Base-by-base conservation (phyloP, 1,140 invertebrate genomes). In the Acromyrmex charruanus region DNA sequence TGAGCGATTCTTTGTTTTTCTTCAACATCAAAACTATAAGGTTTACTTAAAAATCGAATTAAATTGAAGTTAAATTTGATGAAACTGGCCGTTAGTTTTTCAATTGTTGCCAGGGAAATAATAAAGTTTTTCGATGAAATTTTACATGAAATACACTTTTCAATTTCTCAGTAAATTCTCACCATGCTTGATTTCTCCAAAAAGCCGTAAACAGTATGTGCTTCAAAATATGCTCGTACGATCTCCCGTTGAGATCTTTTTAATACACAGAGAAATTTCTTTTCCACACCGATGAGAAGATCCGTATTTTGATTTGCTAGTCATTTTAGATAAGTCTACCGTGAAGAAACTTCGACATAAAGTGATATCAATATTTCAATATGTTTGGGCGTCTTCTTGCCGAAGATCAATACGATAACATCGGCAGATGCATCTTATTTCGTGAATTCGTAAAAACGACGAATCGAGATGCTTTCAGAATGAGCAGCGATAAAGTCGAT, bases 311-410 rank as follows among this genome's bases (percentile, higher is more conserved):
- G 59, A 65, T 66, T 68, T 59, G 35, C 44, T 18, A 68, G 44
- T 80, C 44, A 51, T 35, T 53, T 68, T 75, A 79, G 16, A 3
- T 44, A 53, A 66, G 61, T 66, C 44, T 35, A 16, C 28, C n/a
- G 44, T 39, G n/a, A 58, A 28, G 51, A 84, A 49, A 35, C 18
- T 35, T 14, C 31, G 51, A 81, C 66, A 44, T 72, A 81, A 49
- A 58, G 21, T n/a, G 51, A 81, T 71, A 81, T 81, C 49, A 81
- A 81, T 81, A 69, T 81, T 81, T 81, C 51, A 49, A 66, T 71
- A 71, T 55, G 49, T 66, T 49, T 79, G 18, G 77, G 65, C 77
- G 31, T 81, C 65, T 55, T 55, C 21, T 58, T 14, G 31, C 10
- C 14, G 31, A 28, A 44, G 31, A 82, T 82, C 68, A 39, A 74